phyloP scores from a whole-genome alignment of 2,113 vertebrate genomes.

The Melanerpes aurifrons region DNA sequence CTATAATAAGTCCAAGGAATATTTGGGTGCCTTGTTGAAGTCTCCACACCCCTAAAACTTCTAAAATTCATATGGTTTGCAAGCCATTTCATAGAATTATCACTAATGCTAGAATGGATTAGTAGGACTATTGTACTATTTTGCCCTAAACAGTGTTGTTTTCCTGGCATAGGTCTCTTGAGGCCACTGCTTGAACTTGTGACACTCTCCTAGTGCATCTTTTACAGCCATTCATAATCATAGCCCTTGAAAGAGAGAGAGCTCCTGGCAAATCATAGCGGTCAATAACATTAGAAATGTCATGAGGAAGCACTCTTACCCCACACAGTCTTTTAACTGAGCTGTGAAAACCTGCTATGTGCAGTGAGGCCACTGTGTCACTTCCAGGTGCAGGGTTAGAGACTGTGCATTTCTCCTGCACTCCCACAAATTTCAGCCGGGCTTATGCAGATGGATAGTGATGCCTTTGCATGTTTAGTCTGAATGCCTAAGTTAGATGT shows the following conservation, averaged over 20 bases:
- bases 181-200: neutral
- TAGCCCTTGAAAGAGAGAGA: neutral
- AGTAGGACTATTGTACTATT: neutral
- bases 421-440: neutral
- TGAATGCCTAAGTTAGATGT: neutral
- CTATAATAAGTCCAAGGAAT: neutral
- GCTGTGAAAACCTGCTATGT: neutral
- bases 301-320: neutral
- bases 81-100: neutral
- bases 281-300: neutral
- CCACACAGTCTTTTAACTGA: neutral
- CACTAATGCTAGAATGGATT: neutral
- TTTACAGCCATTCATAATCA: neutral
- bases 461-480: neutral
- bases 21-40: neutral
- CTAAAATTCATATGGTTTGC: neutral
- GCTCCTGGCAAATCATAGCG: slow-evolving; percentile 14
- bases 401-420: neutral
- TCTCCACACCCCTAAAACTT: neutral
- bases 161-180: neutral
- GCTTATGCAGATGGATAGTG: neutral
- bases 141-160: neutral
- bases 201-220: neutral
- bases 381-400: neutral
- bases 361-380: neutral